Evolutionary conservation across 2,797 vertebrate species (phyloP), one percentile per base, ranked within the genome.

Genomic region (Eulemur mongoz): DNA sequence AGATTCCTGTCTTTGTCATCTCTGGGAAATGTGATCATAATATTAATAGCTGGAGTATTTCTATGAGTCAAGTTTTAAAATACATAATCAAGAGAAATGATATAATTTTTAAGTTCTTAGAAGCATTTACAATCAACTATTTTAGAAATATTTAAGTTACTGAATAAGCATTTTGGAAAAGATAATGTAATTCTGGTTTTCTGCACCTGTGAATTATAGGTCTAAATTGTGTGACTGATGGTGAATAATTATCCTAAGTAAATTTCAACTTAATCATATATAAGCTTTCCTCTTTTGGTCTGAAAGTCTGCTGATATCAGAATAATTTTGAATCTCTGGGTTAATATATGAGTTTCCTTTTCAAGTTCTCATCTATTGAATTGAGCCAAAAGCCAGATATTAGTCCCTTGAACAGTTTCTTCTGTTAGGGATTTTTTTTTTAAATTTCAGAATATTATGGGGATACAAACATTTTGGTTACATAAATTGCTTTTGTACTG

Each of bases 141-240:
- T 93, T 32, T 81, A 20, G 38, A 69, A 63, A 93, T 63, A 54
- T 89, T 94, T 97, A 88, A 94, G 30, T 73, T 89, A 75, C 35
- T 61, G 38, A 82, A 72, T 73, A 95, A 95, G 35, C 35, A 59
- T 75, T 96, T 96, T 95, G 13, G 84, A 63, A 87, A 97, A 90
- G 38, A n/a, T 82, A 93, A 72, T 88, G 4, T 43, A 79, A 92
- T 84, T 18, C n/a, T 89, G 11, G 13, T 65, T 94, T 92, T 27
- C n/a, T 93, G 59, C 25, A 80, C 32, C 48, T 94, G 54, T 87
- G 17, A 91, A 89, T 94, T 90, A 43, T 81, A 87, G 57, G 32
- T 89, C 73, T 95, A 92, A 95, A 93, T 69, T 82, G 38, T 93
- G 30, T 90, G 14, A 96, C 35, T 83, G 18, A 67, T 81, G 73